Conservation (phyloP, 2,888 invertebrate species). For the Phengaris alcon region DNA sequence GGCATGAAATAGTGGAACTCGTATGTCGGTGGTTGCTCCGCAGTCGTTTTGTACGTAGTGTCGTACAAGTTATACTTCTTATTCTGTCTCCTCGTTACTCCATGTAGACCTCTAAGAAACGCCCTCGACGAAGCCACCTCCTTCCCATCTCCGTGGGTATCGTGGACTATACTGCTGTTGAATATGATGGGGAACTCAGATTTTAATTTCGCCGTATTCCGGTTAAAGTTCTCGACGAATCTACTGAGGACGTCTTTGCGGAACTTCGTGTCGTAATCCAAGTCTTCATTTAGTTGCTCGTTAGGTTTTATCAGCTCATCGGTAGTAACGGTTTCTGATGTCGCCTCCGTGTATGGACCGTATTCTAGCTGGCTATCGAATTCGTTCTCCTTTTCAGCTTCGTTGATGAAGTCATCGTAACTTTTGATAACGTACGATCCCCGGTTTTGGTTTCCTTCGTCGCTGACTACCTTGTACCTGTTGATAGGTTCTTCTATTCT, state of each 20-base stretch:
- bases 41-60: conserved; percentile 52
- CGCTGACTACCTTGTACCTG: conserved; percentile 38
- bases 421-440: conserved; percentile 61
- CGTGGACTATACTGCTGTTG: conserved; percentile 62
- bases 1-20: conserved; percentile 71
- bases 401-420: conserved; percentile 58
- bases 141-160: conserved; percentile 44
- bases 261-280: conserved; percentile 58
- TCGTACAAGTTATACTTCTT: conserved; percentile 43
- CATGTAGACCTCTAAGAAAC: conserved; percentile 54
- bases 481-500: conserved; percentile 34
- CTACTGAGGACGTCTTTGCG: conserved; percentile 57
- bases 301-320: conserved; percentile 40
- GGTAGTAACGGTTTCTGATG: conserved; percentile 45
- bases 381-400: conserved; percentile 51
- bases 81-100: conserved; percentile 16
- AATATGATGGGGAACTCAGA: conserved; percentile 64
- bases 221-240: conserved; percentile 66
- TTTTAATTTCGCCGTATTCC: conserved; percentile 60
- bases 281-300: conserved; percentile 45
- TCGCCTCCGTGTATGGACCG: conserved; percentile 44
- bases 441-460: conserved; percentile 51
- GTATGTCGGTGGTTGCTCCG: conserved; percentile 66
- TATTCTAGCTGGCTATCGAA: conserved; percentile 49
- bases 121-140: conserved; percentile 53